phyloP scores from a whole-genome alignment of 2,113 vertebrate species.

The Pungitius pungitius region DNA sequence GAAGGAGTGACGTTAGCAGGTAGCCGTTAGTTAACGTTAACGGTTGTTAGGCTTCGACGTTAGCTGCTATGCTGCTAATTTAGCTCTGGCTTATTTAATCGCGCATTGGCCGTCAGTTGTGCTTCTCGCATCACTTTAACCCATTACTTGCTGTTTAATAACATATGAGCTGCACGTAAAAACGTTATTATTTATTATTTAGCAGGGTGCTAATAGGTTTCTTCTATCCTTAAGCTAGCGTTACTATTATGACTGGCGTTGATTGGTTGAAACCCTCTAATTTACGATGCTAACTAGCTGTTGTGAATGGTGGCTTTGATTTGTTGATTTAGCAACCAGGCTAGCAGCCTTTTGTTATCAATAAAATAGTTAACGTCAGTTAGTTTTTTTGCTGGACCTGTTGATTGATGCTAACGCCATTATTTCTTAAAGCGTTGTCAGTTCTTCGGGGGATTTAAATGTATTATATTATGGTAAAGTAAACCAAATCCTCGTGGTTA shows the following conservation, averaged over 20 bases:
- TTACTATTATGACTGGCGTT: not conserved
- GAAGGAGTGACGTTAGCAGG: slow-evolving; percentile 21
- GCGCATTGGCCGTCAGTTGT: not conserved
- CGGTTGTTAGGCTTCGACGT: not conserved
- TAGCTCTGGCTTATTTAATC: slow-evolving; percentile 39
- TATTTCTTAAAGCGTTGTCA: not conserved
- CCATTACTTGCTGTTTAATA: not conserved
- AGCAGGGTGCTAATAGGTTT: fast-evolving
- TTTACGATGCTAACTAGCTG: slow-evolving; percentile 45
- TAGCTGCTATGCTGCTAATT: slow-evolving; percentile 46
- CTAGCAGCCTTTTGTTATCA: not conserved
- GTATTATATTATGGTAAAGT: not conserved
- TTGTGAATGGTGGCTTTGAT: slow-evolving; percentile 7
- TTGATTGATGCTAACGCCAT: slow-evolving; percentile 21
- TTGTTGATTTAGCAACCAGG: slow-evolving; percentile 9
- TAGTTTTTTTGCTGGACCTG: slow-evolving; percentile 8
- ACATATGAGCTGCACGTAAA: not conserved
- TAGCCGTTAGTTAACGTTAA: not conserved
- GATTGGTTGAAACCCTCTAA: not conserved
- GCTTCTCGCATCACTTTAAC: not conserved
- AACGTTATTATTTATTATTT: not conserved
- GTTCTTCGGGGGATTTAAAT: not conserved
- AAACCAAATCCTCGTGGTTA: not conserved
- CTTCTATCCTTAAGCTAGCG: fast-evolving
- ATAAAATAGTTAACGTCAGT: not conserved